Conservation (phyloP, 2,113 vertebrate species). For the Oreochromis niloticus region DNA sequence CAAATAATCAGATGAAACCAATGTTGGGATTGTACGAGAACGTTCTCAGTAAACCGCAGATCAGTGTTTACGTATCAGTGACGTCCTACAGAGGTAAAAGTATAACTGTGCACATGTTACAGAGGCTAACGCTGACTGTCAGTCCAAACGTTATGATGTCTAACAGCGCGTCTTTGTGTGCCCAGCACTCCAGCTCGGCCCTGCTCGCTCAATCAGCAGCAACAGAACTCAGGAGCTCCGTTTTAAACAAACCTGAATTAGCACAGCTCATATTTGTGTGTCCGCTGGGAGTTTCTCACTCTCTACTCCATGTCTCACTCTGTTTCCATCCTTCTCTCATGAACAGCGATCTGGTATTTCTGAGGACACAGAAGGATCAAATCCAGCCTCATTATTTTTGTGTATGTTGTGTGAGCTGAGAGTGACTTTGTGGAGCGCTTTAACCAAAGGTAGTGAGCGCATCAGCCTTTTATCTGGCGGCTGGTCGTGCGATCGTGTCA, state of each 20-base stretch:
- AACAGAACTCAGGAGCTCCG: neutral
- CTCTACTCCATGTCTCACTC: neutral
- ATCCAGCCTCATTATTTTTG: neutral
- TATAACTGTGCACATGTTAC: neutral
- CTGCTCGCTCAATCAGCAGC: neutral
- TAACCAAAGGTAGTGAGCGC: neutral
- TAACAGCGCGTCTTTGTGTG: neutral
- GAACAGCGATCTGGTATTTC: neutral
- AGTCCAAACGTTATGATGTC: accelerated
- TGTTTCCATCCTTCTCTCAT: neutral
- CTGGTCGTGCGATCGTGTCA: accelerated
- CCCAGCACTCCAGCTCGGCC: neutral
- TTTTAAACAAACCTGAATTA: neutral
- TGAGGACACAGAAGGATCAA: neutral
- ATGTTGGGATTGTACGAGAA: accelerated
- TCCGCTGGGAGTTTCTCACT: neutral
- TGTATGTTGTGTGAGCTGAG: neutral
- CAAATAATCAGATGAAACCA: neutral
- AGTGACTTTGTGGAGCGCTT: neutral
- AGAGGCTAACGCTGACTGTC: neutral
- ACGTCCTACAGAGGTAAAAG: neutral
- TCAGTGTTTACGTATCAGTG: neutral
- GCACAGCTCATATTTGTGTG: neutral
- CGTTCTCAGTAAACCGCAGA: no score
- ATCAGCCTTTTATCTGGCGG: neutral